These are phyloP conservation scores for Siniperca knerii DNA, from an alignment of 2,113 vertebrate species.

Conservation along the genomic window DNA sequence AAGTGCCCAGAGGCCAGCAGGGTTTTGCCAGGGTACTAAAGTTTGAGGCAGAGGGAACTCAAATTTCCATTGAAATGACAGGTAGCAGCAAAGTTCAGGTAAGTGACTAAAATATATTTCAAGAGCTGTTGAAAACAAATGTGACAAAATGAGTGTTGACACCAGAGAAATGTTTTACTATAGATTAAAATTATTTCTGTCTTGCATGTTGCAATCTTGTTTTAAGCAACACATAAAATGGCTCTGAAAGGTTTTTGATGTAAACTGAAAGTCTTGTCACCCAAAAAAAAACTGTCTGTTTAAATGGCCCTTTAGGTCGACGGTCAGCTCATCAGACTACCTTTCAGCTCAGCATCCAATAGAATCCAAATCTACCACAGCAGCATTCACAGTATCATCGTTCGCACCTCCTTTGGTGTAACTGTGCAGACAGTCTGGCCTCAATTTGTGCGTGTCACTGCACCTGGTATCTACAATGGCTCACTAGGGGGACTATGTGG, in stretches of 20 bases:
- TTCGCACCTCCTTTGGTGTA: constrained; percentile 76
- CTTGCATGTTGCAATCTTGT: too few relatives aligned
- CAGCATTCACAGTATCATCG: constrained; percentile 57
- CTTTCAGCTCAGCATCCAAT: constrained; percentile 28
- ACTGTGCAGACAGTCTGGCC: constrained; percentile 72
- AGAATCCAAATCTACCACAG: constrained; percentile 63
- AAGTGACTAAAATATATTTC: background rate
- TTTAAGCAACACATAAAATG: too few relatives aligned
- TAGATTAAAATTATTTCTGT: too few relatives aligned
- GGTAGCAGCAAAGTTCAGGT: constrained; percentile 53
- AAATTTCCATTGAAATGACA: constrained; percentile 57
- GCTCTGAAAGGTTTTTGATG: too few relatives aligned
- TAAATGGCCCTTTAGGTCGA: constrained; percentile 65
- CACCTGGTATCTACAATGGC: constrained; percentile 66
- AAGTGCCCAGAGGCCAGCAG: constrained; percentile 48
- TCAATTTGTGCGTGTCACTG: constrained; percentile 67
- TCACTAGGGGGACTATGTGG: constrained; percentile 78
- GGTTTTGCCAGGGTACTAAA: constrained; percentile 51
- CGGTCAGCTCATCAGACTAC: constrained; percentile 66
- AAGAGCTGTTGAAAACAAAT: background rate
- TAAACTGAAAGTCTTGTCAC: too few relatives aligned
- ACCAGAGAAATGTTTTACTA: too few relatives aligned
- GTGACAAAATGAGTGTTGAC: too few relatives aligned
- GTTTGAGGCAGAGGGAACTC: constrained; percentile 63
- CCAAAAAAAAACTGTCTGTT: too few relatives aligned